Conservation (phyloP, 2,888 invertebrate species). For the Herminia tarsipennalis region DNA sequence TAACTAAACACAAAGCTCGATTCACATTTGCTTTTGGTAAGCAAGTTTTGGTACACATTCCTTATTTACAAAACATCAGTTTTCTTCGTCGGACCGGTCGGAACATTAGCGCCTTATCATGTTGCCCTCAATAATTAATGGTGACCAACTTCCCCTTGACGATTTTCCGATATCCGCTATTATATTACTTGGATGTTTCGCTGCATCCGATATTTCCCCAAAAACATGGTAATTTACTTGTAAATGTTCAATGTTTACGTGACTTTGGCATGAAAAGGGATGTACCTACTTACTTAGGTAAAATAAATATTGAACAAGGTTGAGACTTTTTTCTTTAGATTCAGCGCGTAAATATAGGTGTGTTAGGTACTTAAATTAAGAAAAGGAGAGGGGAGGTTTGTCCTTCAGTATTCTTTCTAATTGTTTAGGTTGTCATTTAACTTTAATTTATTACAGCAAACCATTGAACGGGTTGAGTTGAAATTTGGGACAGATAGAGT, state of each 20-base stretch:
- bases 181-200: slow-evolving; percentile 21
- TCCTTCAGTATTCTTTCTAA: too few relatives aligned
- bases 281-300: not conserved
- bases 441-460: too few relatives aligned
- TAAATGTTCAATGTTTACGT: slow-evolving; percentile 20
- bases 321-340: too few relatives aligned
- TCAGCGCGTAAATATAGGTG: too few relatives aligned
- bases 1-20: too few relatives aligned
- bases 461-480: too few relatives aligned
- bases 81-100: slow-evolving; percentile 8
- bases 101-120: slow-evolving; percentile 34
- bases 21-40: too few relatives aligned
- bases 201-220: slow-evolving; percentile 24
- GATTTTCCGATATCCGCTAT: slow-evolving; percentile 51
- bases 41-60: too few relatives aligned
- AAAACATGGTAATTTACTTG: slow-evolving; percentile 35
- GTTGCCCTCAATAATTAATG: slow-evolving; percentile 34
- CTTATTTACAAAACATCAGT: slow-evolving; percentile 2
- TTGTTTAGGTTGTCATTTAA: not conserved
- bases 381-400: too few relatives aligned
- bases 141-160: slow-evolving; percentile 33
- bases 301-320: too few relatives aligned
- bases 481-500: too few relatives aligned
- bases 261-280: not conserved
- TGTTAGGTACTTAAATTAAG: too few relatives aligned